Evolutionary conservation across 2,113 vertebrate genomes (phyloP), one percentile per base, ranked within the genome.

Genomic region (crab-eating macaque (Macaca fascicularis)): DNA sequence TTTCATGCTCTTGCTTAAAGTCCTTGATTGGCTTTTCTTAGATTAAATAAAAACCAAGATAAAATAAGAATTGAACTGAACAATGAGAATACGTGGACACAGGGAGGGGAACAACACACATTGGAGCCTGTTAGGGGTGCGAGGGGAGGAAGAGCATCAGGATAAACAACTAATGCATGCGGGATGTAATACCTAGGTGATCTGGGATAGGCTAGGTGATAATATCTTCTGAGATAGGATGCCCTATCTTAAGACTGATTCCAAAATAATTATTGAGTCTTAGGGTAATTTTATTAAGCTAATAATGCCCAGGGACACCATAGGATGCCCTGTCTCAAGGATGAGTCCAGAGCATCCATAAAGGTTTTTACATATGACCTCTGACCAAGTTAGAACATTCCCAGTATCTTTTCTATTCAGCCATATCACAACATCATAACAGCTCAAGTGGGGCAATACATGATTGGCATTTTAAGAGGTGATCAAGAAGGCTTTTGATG

Each of bases 371-470:
- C 1, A 45, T 52, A 16, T 3, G 0, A 83, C 8, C 40, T 40
- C 17, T 16, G 13, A 32, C 76, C 17, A 22, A 0, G 0, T 25
- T n/a, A 19, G 27, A 20, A 8, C 52, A 12, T 38, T 57, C 11
- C 22, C 40, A 2, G 30, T 23, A 6, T 70, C 43, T 4, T 78
- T 59, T 69, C 22, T 55, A 55, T 45, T 74, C 20, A 76, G 27
- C 50, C 25, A 43, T 61, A 38, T 69, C 14, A 17, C 8, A 50
- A 69, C 22, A 50, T 57, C 22, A 17, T 82, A 64, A 23, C 43
- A 70, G 64, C 32, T 55, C 88, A n/a, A 32, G 38, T 48, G 57
- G 70, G 11, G 3, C 43, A 50, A n/a, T 40, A 25, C 38, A 32
- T 27, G 40, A 84, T 67, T 16, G 75, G 10, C 6, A 16, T 69